phyloP scores from a whole-genome alignment of 1,140 invertebrate species.

The Archegozetes longisetosus region DNA sequence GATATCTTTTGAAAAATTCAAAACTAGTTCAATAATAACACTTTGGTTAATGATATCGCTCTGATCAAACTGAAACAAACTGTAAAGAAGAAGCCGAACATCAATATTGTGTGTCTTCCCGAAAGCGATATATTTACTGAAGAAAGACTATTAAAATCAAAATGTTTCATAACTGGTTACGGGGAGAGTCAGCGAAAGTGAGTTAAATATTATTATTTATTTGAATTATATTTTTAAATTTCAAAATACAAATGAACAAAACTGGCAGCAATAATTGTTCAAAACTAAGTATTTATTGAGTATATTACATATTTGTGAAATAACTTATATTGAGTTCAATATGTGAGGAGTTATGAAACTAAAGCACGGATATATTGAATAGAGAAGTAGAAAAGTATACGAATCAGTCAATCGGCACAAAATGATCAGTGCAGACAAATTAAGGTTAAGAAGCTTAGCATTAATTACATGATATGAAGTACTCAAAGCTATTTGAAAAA shows the following conservation, averaged over 20 bases:
- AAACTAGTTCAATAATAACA: constrained; percentile 27
- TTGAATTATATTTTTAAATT: background rate
- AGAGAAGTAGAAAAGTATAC: too few species aligned
- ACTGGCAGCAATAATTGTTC: constrained; percentile 6
- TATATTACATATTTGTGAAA: too few species aligned
- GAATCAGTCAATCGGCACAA: too few species aligned
- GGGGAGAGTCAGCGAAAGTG: constrained; percentile 33
- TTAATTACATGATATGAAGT: too few species aligned
- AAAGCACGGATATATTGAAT: too few species aligned
- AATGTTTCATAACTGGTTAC: constrained; percentile 44
- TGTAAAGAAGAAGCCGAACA: constrained; percentile 26
- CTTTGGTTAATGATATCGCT: constrained; percentile 33
- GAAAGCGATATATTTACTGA: constrained; percentile 22
- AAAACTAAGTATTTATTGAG: too few species aligned
- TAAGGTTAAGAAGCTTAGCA: too few species aligned
- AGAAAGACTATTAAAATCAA: constrained; percentile 18
- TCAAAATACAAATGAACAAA: background rate
- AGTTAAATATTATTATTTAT: constrained; percentile 2
- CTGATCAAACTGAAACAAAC: constrained; percentile 27
- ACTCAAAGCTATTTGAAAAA: too few species aligned
- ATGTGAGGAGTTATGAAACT: too few species aligned
- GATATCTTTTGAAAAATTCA: background rate
- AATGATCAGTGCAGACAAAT: too few species aligned
- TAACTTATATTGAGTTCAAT: too few species aligned
- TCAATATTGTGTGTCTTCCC: constrained; percentile 34